Evolutionary conservation across 2,113 vertebrate species (phyloP).

Genomic region (Protomyctophum bolini): DNA sequence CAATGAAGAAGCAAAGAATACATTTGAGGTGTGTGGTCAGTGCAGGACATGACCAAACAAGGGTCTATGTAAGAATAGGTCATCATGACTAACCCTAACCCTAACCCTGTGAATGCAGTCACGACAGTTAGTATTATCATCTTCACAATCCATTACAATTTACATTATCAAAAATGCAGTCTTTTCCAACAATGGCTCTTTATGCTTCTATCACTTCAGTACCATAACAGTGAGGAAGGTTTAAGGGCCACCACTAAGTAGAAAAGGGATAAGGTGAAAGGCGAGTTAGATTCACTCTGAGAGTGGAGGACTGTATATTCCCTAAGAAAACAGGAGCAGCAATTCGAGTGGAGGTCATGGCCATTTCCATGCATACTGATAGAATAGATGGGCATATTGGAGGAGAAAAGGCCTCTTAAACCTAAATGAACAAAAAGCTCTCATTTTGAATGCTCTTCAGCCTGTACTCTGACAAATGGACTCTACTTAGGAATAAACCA

Average conservation of each 20-base stretch:
- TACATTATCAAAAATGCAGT: constrained; percentile 27
- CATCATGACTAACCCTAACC: no score
- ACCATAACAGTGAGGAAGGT: constrained; percentile 39
- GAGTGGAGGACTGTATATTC: constrained; percentile 69
- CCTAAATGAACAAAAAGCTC: constrained; percentile 77
- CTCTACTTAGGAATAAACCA: constrained; percentile 61
- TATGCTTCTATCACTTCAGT: constrained; percentile 62
- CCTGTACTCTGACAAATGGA: constrained; percentile 56
- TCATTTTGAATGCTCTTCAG: constrained; percentile 73
- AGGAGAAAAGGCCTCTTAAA: constrained; percentile 73
- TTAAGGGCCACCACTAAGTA: constrained; percentile 58
- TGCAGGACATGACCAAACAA: no score
- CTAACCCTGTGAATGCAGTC: no score
- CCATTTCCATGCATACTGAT: constrained; percentile 58
- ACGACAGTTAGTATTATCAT: no score
- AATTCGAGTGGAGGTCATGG: constrained; percentile 74
- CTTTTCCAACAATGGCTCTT: constrained; percentile 55
- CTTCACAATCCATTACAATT: no score
- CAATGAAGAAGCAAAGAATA: no score
- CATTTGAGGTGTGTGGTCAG: no score
- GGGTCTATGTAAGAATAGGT: no score
- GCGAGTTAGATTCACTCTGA: constrained; percentile 49
- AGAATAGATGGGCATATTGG: constrained; percentile 66
- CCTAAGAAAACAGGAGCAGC: constrained; percentile 76
- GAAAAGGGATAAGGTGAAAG: constrained; percentile 63